A percentile compares a stretch with the other conserved stretches of the same genome.
Conservation (phyloP, 2,888 invertebrate species). For the Caradrina kadenii region DNA sequence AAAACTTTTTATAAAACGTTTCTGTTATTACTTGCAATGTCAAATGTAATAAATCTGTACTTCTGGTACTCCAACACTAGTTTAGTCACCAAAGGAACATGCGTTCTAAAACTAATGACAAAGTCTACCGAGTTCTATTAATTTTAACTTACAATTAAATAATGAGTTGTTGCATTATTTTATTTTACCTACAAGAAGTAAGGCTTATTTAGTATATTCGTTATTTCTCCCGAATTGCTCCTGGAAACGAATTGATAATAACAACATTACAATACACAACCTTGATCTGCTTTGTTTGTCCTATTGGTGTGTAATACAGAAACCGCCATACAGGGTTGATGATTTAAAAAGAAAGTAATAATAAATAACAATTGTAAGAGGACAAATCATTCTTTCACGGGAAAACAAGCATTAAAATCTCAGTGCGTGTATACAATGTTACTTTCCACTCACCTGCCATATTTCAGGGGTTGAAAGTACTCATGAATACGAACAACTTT, state of each 20-base stretch:
- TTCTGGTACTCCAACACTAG: neutral
- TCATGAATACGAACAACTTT: too few species aligned
- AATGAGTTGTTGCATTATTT: constrained; percentile 49
- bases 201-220: constrained; percentile 22
- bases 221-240: constrained; percentile 38
- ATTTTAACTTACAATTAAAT: constrained; percentile 44
- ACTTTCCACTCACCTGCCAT: too few species aligned
- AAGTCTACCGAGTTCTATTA: neutral
- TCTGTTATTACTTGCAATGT: neutral
- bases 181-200: constrained; percentile 63
- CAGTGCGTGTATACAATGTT: too few species aligned
- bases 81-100: constrained; percentile 25
- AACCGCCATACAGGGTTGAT: too few species aligned
- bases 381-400: too few species aligned
- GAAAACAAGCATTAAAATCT: too few species aligned
- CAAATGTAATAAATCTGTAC: neutral
- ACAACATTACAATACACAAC: constrained; percentile 25
- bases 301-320: neutral
- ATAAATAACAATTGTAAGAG: too few species aligned
- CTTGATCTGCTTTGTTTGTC: neutral
- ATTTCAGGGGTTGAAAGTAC: too few species aligned
- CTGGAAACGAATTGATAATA: constrained; percentile 36
- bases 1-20: neutral
- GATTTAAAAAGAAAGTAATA: too few species aligned
- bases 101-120: constrained; percentile 19